phyloP scores from a whole-genome alignment of 2,797 vertebrate species.

The Enteromius thamalakanensis region DNA sequence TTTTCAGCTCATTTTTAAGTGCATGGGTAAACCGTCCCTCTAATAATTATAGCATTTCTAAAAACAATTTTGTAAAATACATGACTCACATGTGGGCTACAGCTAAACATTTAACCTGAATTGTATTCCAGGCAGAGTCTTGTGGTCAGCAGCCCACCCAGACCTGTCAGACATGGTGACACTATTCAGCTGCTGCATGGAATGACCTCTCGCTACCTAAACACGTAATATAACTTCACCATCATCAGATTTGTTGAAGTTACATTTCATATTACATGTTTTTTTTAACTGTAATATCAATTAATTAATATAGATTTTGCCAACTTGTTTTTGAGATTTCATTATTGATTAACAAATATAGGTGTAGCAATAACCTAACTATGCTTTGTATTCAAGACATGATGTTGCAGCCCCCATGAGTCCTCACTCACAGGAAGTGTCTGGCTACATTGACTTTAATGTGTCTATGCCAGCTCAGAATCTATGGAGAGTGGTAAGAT shows the following conservation, averaged over 20 bases:
- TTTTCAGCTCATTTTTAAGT: background rate
- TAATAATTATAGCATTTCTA: background rate
- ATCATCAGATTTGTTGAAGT: background rate
- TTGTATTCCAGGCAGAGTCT: slow-evolving; percentile 83
- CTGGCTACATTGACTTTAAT: slow-evolving; percentile 96
- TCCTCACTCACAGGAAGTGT: slow-evolving; percentile 92
- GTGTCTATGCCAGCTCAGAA: slow-evolving; percentile 93
- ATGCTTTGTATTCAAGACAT: slow-evolving; percentile 76
- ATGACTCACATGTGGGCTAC: no score
- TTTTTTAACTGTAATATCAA: background rate
- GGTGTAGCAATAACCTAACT: background rate
- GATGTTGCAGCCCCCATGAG: slow-evolving; percentile 95
- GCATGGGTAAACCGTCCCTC: background rate
- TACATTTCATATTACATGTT: background rate
- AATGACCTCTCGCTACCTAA: slow-evolving; percentile 92
- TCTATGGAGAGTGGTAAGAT: slow-evolving; percentile 93
- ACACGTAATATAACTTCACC: slow-evolving; percentile 81
- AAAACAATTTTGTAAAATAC: background rate
- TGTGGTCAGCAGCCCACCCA: slow-evolving; percentile 86
- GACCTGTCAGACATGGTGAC: slow-evolving; percentile 86
- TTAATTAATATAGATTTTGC: background rate
- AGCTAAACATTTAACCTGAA: slow-evolving; percentile 12
- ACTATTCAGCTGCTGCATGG: slow-evolving; percentile 92
- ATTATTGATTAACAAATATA: background rate
- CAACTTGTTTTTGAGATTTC: background rate